phyloP scores from a whole-genome alignment of 2,113 vertebrate species.

The Himantopus leucocephalus region DNA sequence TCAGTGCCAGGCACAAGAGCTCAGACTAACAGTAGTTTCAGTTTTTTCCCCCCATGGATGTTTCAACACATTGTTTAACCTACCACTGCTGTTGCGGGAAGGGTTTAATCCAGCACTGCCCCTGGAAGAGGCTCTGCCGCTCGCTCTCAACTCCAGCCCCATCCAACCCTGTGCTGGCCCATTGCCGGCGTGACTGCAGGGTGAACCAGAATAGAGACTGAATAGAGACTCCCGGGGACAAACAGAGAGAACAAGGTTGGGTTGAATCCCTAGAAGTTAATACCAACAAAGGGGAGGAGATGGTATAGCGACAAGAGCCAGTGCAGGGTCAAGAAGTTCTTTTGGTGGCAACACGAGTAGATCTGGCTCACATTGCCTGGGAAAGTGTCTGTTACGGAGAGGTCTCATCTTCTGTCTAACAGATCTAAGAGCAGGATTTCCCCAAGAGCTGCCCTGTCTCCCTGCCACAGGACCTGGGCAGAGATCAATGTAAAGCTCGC shows the following conservation, averaged over 20 bases:
- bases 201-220: background rate
- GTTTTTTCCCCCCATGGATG: rapidly evolving
- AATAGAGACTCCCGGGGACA: background rate
- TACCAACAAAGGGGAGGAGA: background rate
- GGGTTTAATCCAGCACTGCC: background rate
- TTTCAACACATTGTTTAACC: background rate
- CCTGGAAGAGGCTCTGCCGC: background rate
- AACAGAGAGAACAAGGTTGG: rapidly evolving
- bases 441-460: background rate
- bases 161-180: background rate
- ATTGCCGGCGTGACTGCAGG: rapidly evolving
- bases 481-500: rapidly evolving
- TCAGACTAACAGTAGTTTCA: background rate
- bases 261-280: background rate
- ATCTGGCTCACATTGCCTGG: rapidly evolving
- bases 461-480: background rate
- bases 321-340: background rate
- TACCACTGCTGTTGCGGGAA: rapidly evolving
- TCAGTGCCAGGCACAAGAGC: background rate
- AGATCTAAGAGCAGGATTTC: background rate
- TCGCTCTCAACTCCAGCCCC: background rate
- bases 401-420: background rate
- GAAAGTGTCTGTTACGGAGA: rapidly evolving
- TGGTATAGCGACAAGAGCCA: background rate
- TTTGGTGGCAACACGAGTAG: background rate